phyloP scores from a whole-genome alignment of 2,797 vertebrate genomes.

The Podarcis lilfordi region DNA sequence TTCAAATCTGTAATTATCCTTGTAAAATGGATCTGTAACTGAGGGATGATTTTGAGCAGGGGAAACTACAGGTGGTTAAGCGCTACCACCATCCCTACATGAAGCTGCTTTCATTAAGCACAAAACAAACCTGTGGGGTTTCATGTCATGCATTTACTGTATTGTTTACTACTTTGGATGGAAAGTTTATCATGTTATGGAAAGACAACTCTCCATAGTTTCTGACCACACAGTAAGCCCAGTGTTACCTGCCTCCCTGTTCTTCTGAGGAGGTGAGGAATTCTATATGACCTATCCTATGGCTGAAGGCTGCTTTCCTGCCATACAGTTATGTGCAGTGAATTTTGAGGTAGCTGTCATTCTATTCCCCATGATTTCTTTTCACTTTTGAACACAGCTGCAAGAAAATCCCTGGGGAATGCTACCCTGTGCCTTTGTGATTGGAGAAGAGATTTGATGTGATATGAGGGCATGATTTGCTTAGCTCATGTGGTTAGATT shows the following conservation, averaged over 20 bases:
- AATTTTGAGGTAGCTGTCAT: neutral
- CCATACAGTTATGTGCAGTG: neutral
- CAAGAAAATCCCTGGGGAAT: neutral
- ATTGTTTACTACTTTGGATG: neutral
- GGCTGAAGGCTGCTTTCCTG: neutral
- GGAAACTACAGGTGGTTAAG: neutral
- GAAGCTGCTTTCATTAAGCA: neutral
- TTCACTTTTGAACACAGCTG: neutral
- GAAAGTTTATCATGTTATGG: neutral
- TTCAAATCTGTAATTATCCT: neutral
- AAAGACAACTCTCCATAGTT: neutral
- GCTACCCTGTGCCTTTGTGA: neutral
- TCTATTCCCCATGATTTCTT: neutral
- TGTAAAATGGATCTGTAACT: neutral
- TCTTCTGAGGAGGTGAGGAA: neutral
- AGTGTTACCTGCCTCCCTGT: neutral
- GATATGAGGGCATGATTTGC: neutral
- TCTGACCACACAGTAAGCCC: neutral
- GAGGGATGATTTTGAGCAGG: neutral
- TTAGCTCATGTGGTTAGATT: neutral
- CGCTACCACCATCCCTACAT: neutral
- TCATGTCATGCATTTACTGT: neutral
- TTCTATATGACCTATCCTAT: neutral
- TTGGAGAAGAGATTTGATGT: neutral
- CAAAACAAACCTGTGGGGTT: neutral